A percentile compares a stretch with the other conserved stretches of the same genome.
Evolutionary conservation across 1,140 invertebrate species (phyloP).

Genomic region (Pentalonia nigronervosa): DNA sequence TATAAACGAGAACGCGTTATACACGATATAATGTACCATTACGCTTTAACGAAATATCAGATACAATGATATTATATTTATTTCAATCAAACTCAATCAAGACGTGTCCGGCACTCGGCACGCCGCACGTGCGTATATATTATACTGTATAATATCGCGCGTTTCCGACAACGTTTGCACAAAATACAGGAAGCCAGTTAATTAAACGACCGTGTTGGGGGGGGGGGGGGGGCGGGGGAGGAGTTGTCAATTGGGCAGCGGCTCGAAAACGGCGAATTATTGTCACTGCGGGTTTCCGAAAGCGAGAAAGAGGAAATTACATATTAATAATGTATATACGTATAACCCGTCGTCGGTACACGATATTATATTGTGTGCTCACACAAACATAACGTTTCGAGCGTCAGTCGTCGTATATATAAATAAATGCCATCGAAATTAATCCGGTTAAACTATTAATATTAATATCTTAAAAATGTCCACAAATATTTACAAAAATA

Average conservation of each 20-base stretch:
- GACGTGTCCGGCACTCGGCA: background rate
- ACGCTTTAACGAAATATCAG: background rate
- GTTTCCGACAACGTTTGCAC: background rate
- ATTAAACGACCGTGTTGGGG: no score
- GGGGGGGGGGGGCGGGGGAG: no score
- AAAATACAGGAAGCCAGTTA: background rate
- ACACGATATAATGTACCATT: background rate
- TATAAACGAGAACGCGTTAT: background rate
- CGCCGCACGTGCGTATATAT: background rate
- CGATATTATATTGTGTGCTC: no score
- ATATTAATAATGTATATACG: background rate
- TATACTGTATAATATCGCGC: background rate
- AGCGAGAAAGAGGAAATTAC: background rate
- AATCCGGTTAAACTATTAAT: no score
- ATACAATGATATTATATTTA: background rate
- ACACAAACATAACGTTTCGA: no score
- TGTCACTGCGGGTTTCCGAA: background rate
- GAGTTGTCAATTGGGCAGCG: background rate
- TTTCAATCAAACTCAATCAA: slow-evolving; percentile 9
- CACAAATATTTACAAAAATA: no score
- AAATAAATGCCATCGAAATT: no score
- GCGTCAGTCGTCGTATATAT: no score
- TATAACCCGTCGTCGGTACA: no score
- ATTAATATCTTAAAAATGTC: no score
- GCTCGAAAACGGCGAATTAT: background rate